These are phyloP conservation scores for Ptychoptera contaminata DNA, from an alignment of 2,888 invertebrate species.

Conservation along the genomic window DNA sequence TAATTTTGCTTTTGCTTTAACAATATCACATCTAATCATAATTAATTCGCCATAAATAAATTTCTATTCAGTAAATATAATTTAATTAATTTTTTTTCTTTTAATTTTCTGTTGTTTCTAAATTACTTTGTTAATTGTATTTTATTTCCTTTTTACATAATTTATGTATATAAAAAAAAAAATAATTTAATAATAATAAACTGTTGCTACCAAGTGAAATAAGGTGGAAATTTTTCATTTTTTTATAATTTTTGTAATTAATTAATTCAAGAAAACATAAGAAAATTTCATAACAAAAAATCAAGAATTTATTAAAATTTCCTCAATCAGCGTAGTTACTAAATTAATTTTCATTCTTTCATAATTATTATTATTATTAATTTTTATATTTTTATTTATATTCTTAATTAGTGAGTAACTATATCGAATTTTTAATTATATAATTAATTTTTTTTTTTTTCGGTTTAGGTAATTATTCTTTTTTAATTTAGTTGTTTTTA, in stretches of 20 bases:
- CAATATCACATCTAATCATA: too few relatives aligned
- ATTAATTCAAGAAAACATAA: too few relatives aligned
- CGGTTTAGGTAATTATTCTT: neutral
- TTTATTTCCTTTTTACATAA: neutral
- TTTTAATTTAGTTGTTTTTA: conserved; percentile 2
- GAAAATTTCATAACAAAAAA: too few relatives aligned
- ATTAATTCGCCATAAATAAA: too few relatives aligned
- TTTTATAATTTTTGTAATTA: neutral
- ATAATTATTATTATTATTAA: neutral
- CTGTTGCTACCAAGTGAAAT: neutral
- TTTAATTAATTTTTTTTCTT: too few relatives aligned
- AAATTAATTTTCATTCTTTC: neutral
- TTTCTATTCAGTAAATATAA: too few relatives aligned
- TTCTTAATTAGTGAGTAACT: too few relatives aligned
- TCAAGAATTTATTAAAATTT: neutral
- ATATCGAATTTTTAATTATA: too few relatives aligned
- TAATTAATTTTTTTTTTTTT: too few relatives aligned
- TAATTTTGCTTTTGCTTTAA: too few relatives aligned
- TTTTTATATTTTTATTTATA: too few relatives aligned
- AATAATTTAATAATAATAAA: too few relatives aligned
- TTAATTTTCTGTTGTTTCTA: neutral
- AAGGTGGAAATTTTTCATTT: neutral
- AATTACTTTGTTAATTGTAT: neutral
- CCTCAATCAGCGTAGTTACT: neutral
- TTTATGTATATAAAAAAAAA: conserved; percentile 1